A percentile compares a stretch with the other conserved stretches of the same genome.
Conservation (phyloP, 2,797 vertebrate species). For the Tiaroga cobitis region DNA sequence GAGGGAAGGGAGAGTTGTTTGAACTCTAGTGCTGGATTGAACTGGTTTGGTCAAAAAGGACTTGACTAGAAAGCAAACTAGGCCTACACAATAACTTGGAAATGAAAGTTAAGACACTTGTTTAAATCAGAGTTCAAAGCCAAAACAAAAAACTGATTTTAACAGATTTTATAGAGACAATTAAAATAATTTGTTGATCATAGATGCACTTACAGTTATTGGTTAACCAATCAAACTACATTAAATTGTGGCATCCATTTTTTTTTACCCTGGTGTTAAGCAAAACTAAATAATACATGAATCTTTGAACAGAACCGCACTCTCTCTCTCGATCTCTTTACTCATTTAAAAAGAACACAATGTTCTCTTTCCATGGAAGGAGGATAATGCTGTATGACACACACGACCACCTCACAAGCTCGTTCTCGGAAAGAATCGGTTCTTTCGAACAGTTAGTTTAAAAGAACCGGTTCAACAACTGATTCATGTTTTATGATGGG, state of each 20-base stretch:
- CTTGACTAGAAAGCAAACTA: slow-evolving; percentile 17
- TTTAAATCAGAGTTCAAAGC: not conserved
- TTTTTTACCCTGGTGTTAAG: not conserved
- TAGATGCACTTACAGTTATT: not conserved
- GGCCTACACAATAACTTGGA: not conserved
- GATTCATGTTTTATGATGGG: not conserved
- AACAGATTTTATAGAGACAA: not conserved
- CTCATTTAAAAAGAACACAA: not conserved
- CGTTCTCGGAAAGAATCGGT: not conserved
- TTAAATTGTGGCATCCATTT: not conserved
- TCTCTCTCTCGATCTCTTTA: not conserved
- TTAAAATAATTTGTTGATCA: not conserved
- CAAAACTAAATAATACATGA: not conserved
- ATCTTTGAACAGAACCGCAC: not conserved
- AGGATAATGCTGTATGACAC: not conserved
- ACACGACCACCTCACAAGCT: not conserved
- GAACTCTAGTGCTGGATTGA: slow-evolving; percentile 22
- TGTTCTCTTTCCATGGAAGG: not conserved
- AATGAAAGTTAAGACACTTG: not conserved
- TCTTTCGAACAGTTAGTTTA: not conserved
- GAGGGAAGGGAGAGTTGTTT: not conserved
- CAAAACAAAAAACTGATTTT: not conserved
- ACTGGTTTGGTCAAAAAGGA: slow-evolving; percentile 22
- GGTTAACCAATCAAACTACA: not conserved
- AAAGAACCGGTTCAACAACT: not conserved